Base-by-base conservation (phyloP, 2,113 vertebrate genomes). In the Crypturellus undulatus region DNA sequence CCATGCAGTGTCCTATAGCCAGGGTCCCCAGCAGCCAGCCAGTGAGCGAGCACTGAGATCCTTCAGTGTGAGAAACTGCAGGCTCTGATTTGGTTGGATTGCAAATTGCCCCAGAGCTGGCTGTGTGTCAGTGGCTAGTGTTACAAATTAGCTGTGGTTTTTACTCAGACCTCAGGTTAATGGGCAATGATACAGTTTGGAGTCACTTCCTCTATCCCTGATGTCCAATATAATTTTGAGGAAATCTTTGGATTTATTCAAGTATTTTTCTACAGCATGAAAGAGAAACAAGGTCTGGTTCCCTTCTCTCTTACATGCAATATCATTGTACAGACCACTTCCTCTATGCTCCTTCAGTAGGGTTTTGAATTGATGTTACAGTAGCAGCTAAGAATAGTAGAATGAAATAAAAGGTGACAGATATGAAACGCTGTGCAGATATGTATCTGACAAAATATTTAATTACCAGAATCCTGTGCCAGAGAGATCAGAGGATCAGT, bases 191-290 rank as follows among this genome's bases (percentile, higher is more conserved):
- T 68, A 43, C 22, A 75, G 47, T 49, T 60, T 72, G 2, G 5
- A 81, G 30, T 62, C 76, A 75, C 60, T 73, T 90, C 87, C 60
- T 90, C 58, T 89, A 9, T 25, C 69, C 43, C 56, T 85, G 72
- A 86, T 87, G 79, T 90, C 62, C 1, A 6, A 72, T 81, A 88
- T 90, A 81, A 71, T 60, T 91, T 81, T 32, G 77, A 88, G 68
- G 83, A 72, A 85, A 94, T 78, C 47, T 90, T 87, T 92, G 87
- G 67, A 56, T 91, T 79, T 64, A 68, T 78, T 92, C 47, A 58
- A 84, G 42, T 34, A 58, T 68, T 94, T 94, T 86, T 88, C 60
- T 58, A 62, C 51, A 86, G 79, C 47, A 9, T 25, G 40, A 52
- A 92, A 71, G 25, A 75, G 80, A 64, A 68, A 47, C 0, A 17